A percentile compares a stretch with the other conserved stretches of the same genome.
Evolutionary conservation across 2,888 invertebrate species (phyloP).

Genomic region (Drosophila anomalata): DNA sequence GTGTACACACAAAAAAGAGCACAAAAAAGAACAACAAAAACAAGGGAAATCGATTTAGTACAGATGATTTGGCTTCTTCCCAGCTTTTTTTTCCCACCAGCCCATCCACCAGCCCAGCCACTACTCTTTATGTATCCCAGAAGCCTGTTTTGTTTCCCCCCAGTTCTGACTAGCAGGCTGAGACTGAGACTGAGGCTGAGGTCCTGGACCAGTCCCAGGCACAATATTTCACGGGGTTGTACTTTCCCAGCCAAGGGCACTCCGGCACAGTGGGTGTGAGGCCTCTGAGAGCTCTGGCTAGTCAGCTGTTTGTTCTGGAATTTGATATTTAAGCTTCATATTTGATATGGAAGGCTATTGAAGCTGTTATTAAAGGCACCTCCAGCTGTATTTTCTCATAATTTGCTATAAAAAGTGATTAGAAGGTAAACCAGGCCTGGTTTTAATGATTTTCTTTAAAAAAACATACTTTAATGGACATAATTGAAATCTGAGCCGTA

Average conservation of each 20-base stretch:
- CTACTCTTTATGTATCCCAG: constrained; percentile 33
- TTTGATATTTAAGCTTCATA: constrained; percentile 1
- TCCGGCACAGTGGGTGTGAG: constrained; percentile 14
- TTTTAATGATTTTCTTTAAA: neutral
- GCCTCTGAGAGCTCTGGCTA: neutral
- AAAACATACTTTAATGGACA: neutral
- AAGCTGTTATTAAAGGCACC: neutral
- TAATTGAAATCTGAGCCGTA: neutral
- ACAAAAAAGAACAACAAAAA: constrained; percentile 47
- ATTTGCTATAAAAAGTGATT: constrained; percentile 8
- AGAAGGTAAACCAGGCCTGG: constrained; percentile 6
- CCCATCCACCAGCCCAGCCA: neutral
- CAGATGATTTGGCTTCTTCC: constrained; percentile 72
- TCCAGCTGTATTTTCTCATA: neutral
- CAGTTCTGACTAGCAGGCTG: constrained; percentile 16
- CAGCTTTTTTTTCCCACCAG: constrained; percentile 13
- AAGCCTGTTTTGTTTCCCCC: constrained; percentile 29
- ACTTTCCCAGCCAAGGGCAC: constrained; percentile 5
- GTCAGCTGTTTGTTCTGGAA: neutral
- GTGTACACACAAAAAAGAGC: constrained; percentile 12
- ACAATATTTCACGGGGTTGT: constrained; percentile 49
- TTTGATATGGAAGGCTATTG: no score
- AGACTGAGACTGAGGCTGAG: constrained; percentile 11
- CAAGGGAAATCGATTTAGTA: constrained; percentile 72
- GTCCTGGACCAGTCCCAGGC: constrained; percentile 11